Conservation (phyloP, 1,140 invertebrate genomes). For the Zaprionus nigranus region DNA sequence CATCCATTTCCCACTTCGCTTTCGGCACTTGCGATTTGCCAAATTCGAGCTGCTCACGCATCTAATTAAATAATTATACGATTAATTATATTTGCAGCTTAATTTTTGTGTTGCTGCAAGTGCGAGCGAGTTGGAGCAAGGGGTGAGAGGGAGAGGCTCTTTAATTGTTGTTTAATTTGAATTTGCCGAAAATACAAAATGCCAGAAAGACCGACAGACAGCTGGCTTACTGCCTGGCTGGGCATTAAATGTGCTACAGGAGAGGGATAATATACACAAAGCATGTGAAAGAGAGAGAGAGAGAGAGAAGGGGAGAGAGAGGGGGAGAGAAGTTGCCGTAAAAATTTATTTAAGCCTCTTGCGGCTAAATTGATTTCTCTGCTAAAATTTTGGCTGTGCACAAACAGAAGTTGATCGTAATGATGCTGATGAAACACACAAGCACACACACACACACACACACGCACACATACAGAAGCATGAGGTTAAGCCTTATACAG, state of each 20-base stretch:
- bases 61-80: slow-evolving; percentile 73
- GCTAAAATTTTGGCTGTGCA: slow-evolving; percentile 17
- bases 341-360: slow-evolving; percentile 31
- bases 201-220: slow-evolving; percentile 20
- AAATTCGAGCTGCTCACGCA: slow-evolving; percentile 7
- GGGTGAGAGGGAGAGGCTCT: background rate
- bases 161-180: slow-evolving; percentile 65
- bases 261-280: background rate
- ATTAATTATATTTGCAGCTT: slow-evolving; percentile 61
- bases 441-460: background rate
- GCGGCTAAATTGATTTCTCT: slow-evolving; percentile 25
- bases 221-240: slow-evolving; percentile 13
- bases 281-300: background rate
- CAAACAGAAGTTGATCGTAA: slow-evolving; percentile 14
- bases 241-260: slow-evolving; percentile 8
- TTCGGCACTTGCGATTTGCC: slow-evolving; percentile 24
- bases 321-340: background rate
- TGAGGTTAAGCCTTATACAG: slow-evolving; percentile 3
- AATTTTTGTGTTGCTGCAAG: slow-evolving; percentile 18
- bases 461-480: background rate
- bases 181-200: slow-evolving; percentile 43
- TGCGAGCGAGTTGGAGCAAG: background rate
- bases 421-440: background rate
- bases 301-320: background rate
- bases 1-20: background rate